Evolutionary conservation across 1,140 invertebrate genomes (phyloP).

Genomic region (Drosophila saltans): DNA sequence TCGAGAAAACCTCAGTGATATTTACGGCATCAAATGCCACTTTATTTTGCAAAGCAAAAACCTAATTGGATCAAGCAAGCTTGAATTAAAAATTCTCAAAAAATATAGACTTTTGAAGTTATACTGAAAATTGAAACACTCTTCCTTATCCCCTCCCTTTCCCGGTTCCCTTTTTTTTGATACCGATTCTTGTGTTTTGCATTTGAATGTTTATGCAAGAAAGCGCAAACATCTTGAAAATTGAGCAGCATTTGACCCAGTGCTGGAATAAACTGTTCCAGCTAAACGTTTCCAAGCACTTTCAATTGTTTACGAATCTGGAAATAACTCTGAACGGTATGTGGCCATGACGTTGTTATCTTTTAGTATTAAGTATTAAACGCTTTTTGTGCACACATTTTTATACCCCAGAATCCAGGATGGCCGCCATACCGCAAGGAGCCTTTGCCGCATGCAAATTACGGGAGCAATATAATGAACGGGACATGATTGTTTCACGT

Average conservation of each 20-base stretch:
- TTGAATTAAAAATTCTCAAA: background rate
- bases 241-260: conserved; percentile 46
- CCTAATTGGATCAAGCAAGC: conserved; percentile 10
- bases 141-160: background rate
- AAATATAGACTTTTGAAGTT: conserved; percentile 5
- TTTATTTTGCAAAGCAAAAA: conserved; percentile 13
- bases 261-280: conserved; percentile 39
- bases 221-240: conserved; percentile 41
- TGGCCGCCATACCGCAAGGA: conserved; percentile 85
- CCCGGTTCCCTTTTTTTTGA: background rate
- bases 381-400: no score
- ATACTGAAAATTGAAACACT: conserved; percentile 27
- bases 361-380: no score
- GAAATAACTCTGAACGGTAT: conserved; percentile 44
- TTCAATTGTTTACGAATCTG: conserved; percentile 27
- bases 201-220: conserved; percentile 63
- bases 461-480: conserved; percentile 83
- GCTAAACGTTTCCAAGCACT: conserved; percentile 34
- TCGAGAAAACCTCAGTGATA: conserved; percentile 31
- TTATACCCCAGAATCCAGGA: conserved; percentile 38
- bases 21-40: conserved; percentile 56
- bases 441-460: conserved; percentile 85
- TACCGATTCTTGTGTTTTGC: conserved; percentile 31
- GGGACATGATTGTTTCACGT: conserved; percentile 74
- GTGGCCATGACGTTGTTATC: background rate